These are phyloP conservation scores for Cataglyphis hispanica DNA, from an alignment of 1,140 invertebrate species.

Conservation along the genomic window DNA sequence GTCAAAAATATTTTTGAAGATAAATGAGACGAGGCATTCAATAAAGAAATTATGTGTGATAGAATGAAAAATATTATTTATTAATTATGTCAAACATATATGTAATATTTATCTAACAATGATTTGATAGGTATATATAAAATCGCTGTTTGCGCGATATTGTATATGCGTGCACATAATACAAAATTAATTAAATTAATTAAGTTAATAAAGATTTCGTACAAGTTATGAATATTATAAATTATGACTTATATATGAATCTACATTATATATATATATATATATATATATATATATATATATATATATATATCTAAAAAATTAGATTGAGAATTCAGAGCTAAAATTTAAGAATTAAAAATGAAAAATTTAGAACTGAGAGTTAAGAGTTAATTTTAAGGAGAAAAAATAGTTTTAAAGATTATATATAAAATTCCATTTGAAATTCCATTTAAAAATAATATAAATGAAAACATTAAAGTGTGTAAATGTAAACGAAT, in stretches of 20 bases:
- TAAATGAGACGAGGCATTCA: constrained; percentile 8
- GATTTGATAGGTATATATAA: too few species aligned
- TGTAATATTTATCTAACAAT: too few species aligned
- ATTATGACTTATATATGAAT: not conserved
- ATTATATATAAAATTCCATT: not conserved
- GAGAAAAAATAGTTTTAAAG: not conserved
- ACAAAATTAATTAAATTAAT: not conserved
- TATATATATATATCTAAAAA: too few species aligned
- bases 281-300: too few species aligned
- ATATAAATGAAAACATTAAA: not conserved
- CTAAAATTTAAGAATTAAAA: not conserved
- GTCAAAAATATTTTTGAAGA: constrained; percentile 6
- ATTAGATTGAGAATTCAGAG: not conserved
- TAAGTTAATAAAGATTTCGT: not conserved
- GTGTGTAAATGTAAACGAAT: not conserved
- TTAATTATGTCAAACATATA: not conserved
- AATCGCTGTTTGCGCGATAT: too few species aligned
- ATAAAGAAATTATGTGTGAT: not conserved
- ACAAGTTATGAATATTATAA: not conserved
- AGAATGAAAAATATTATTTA: not conserved
- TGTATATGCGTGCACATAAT: too few species aligned
- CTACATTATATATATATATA: not conserved
- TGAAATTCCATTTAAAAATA: not conserved
- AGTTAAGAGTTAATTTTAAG: not conserved
- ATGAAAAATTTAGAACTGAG: not conserved